Conservation (phyloP, 2,888 invertebrate genomes). For the Brachyptera putata region DNA sequence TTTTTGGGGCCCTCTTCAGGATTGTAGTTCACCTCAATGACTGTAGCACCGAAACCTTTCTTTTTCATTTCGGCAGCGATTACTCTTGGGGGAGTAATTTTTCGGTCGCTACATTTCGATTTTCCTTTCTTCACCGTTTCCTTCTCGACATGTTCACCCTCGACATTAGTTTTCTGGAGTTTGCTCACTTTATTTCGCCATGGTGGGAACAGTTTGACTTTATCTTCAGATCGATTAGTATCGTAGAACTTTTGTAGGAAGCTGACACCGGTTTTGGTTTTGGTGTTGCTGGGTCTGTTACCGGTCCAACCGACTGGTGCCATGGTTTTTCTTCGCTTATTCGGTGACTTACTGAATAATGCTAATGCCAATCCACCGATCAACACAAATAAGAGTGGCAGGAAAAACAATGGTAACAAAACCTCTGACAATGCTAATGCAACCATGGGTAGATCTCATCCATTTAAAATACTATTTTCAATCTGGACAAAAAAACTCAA, state of each 20-base stretch:
- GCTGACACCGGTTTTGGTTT: background rate
- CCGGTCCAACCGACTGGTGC: background rate
- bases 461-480: too few relatives aligned
- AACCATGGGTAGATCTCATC: background rate
- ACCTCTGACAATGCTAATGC: background rate
- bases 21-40: constrained; percentile 13
- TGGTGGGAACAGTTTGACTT: constrained; percentile 1
- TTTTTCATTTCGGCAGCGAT: constrained; percentile 21
- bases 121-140: background rate
- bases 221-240: background rate
- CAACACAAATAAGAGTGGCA: background rate
- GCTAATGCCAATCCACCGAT: background rate
- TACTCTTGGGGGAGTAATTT: constrained; percentile 11
- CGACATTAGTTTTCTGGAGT: constrained; percentile 5
- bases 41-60: background rate
- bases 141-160: background rate
- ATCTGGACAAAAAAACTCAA: too few relatives aligned
- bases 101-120: background rate
- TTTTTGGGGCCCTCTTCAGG: too few relatives aligned
- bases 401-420: background rate
- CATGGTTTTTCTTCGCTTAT: background rate
- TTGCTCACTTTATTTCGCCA: constrained; percentile 11
- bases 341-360: background rate
- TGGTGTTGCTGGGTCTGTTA: background rate
- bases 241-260: background rate